Conservation (phyloP, 2,888 invertebrate genomes). For the Laothoe populi region DNA sequence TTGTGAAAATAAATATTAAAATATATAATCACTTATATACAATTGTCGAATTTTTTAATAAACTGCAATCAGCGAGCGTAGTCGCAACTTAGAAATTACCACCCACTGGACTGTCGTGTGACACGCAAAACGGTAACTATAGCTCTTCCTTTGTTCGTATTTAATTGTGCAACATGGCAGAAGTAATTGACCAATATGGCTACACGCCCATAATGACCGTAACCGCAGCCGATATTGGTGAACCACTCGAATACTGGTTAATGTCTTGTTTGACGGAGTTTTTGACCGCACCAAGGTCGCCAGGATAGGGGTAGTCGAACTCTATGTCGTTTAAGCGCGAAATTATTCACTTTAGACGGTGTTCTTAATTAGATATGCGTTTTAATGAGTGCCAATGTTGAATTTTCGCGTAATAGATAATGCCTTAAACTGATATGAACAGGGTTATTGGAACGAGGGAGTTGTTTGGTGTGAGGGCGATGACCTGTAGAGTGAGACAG, state of each 20-base stretch:
- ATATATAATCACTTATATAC: neutral
- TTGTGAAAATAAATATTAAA: neutral
- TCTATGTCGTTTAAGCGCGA: slow-evolving; percentile 50
- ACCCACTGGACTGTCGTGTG: slow-evolving; percentile 64
- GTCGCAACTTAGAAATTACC: slow-evolving; percentile 45
- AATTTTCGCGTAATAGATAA: slow-evolving; percentile 54
- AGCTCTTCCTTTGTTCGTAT: slow-evolving; percentile 72
- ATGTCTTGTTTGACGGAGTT: slow-evolving; percentile 68
- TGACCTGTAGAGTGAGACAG: slow-evolving; percentile 81
- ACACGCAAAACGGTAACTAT: slow-evolving; percentile 68
- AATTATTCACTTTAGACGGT: slow-evolving; percentile 1
- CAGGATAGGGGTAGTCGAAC: slow-evolving; percentile 71
- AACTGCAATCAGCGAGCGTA: neutral
- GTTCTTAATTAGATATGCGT: neutral
- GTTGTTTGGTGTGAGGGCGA: slow-evolving; percentile 71
- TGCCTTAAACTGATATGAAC: slow-evolving; percentile 58
- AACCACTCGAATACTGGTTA: slow-evolving; percentile 63
- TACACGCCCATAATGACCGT: slow-evolving; percentile 63
- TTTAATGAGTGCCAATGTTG: slow-evolving; percentile 32
- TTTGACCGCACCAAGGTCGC: slow-evolving; percentile 78
- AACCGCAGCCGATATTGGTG: slow-evolving; percentile 62
- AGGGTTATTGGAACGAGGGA: slow-evolving; percentile 80
- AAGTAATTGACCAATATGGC: slow-evolving; percentile 72
- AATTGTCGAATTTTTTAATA: slow-evolving; percentile 11
- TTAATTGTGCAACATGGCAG: slow-evolving; percentile 71